Conservation (phyloP, 2,888 invertebrate species). For the Tupiocoris notatus region DNA sequence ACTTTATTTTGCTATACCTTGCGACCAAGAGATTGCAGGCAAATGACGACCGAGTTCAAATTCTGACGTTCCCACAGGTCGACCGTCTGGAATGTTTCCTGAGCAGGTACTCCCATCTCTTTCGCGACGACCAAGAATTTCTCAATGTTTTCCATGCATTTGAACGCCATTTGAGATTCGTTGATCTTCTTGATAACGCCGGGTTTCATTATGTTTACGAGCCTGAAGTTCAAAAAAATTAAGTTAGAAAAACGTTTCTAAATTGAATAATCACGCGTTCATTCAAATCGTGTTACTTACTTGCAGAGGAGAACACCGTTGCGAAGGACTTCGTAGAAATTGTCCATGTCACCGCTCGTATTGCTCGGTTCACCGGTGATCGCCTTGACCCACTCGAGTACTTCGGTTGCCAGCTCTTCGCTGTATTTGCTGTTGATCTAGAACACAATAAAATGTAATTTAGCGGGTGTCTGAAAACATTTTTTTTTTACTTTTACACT, state of each 20-base stretch:
- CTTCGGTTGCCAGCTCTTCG: constrained; percentile 87
- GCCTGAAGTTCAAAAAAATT: too few species aligned
- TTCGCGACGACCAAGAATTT: constrained; percentile 83
- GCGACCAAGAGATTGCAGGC: constrained; percentile 89
- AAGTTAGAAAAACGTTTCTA: too few species aligned
- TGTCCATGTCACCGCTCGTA: constrained; percentile 87
- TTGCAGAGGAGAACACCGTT: constrained; percentile 90
- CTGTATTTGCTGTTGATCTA: constrained; percentile 98
- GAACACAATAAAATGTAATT: too few species aligned
- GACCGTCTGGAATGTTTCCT: constrained; percentile 95
- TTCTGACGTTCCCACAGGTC: constrained; percentile 97
- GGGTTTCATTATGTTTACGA: constrained; percentile 82
- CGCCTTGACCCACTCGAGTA: constrained; percentile 86
- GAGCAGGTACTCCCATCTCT: constrained; percentile 84
- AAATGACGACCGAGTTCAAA: constrained; percentile 92
- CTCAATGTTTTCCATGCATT: constrained; percentile 99
- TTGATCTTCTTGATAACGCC: constrained; percentile 90
- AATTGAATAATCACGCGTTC: too few species aligned
- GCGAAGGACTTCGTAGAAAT: constrained; percentile 86
- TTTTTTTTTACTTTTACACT: too few species aligned
- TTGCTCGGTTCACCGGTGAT: constrained; percentile 83
- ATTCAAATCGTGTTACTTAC: too few species aligned
- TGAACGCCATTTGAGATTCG: constrained; percentile 87
- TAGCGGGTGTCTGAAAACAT: too few species aligned
- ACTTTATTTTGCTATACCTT: too few species aligned